A percentile compares a stretch with the other conserved stretches of the same genome.
Conservation (phyloP, 53 echinoderm and acorn worm genomes). For the Antedon mediterranea region DNA sequence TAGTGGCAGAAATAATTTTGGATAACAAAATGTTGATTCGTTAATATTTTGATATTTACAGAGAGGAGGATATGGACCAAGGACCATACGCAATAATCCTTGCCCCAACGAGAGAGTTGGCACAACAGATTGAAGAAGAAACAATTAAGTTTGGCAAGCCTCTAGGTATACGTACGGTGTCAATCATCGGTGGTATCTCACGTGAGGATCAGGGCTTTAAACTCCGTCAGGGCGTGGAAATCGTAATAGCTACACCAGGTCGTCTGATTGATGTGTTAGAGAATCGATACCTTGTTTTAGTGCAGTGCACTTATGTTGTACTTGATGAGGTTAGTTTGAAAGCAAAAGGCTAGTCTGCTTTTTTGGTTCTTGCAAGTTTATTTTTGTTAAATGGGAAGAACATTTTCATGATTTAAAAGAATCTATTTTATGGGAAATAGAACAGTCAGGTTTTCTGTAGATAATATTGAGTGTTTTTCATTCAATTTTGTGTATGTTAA, state of each 20-base stretch:
- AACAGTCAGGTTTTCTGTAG: too few species aligned
- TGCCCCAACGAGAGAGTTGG: constrained; percentile 89
- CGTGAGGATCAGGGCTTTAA: constrained; percentile 97
- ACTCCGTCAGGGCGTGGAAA: constrained; percentile 72
- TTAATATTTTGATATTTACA: constrained; percentile 3
- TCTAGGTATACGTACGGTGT: constrained; percentile 76
- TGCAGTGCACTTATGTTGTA: constrained; percentile 93
- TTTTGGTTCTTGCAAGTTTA: too few species aligned
- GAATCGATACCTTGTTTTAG: constrained; percentile 77
- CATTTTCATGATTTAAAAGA: too few species aligned
- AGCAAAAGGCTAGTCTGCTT: too few species aligned
- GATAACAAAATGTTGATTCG: too few species aligned
- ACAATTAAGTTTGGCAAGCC: constrained; percentile 67
- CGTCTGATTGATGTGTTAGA: constrained; percentile 97
- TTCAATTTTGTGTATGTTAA: too few species aligned
- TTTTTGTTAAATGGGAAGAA: too few species aligned
- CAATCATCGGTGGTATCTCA: constrained; percentile 99
- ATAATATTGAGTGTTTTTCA: too few species aligned
- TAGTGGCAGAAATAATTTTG: too few species aligned
- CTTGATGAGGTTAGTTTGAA: constrained; percentile 69
- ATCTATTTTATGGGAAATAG: too few species aligned
- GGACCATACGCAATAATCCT: constrained; percentile 90
- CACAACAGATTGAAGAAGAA: constrained; percentile 91
- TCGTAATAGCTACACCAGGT: constrained; percentile 98
- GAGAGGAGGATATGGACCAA: constrained; percentile 66